Evolutionary conservation across 2,113 vertebrate genomes (phyloP).

Genomic region (Heloderma charlesbogerti): DNA sequence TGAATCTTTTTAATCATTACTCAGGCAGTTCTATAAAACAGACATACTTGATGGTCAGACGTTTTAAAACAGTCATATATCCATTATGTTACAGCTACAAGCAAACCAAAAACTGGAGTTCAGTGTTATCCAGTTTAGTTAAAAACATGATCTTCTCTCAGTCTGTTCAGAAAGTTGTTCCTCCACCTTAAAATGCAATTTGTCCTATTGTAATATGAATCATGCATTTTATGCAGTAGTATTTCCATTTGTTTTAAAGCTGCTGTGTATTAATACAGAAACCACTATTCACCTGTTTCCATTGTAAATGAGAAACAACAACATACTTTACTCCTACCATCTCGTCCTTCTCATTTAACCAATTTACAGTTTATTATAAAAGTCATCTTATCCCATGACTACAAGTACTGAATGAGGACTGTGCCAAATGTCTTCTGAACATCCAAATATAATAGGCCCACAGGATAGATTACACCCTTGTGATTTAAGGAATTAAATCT

Average conservation of each 20-base stretch:
- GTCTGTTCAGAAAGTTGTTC: background rate
- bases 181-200: background rate
- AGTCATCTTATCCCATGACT: background rate
- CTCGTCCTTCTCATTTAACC: background rate
- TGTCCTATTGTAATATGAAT: background rate
- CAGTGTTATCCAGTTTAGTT: background rate
- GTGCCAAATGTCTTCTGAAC: background rate
- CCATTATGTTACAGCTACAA: background rate
- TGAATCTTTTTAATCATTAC: conserved; percentile 1
- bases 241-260: background rate
- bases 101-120: background rate
- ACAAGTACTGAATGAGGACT: background rate
- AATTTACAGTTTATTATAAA: background rate
- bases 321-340: background rate
- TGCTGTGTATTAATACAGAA: background rate
- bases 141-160: background rate
- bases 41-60: background rate
- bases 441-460: background rate
- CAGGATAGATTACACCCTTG: background rate
- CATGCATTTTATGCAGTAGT: background rate
- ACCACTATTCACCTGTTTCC: background rate
- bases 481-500: background rate
- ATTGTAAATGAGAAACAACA: background rate
- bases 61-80: background rate
- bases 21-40: background rate